These are phyloP conservation scores for Dermatemys mawii DNA, from an alignment of 2,113 vertebrate genomes.

Conservation along the genomic window DNA sequence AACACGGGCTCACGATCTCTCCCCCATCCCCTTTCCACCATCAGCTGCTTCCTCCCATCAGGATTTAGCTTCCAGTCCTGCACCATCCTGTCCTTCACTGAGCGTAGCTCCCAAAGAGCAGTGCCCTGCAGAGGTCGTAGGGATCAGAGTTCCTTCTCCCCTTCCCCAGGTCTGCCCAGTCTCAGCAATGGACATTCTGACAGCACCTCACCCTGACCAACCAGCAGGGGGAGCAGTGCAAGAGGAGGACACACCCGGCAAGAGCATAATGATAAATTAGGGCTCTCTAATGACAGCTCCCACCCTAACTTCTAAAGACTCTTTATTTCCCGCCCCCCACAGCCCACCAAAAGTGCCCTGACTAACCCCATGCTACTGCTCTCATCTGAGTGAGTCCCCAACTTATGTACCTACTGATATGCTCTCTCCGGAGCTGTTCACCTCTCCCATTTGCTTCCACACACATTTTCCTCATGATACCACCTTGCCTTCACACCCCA, in stretches of 20 bases:
- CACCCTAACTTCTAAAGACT: too few relatives aligned
- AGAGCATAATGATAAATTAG: too few relatives aligned
- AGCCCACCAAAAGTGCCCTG: not conserved
- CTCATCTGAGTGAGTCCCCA: not conserved
- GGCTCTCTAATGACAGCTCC: too few relatives aligned
- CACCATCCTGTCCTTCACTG: not conserved
- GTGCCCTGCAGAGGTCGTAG: not conserved
- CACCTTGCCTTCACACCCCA: accelerated
- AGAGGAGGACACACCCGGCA: too few relatives aligned
- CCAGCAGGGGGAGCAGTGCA: too few relatives aligned
- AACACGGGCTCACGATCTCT: not conserved
- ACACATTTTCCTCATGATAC: not conserved
- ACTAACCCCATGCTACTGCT: not conserved
- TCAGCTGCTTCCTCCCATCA: not conserved
- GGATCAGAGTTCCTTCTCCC: not conserved
- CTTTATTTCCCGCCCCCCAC: not conserved
- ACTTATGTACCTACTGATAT: not conserved
- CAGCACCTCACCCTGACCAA: too few relatives aligned
- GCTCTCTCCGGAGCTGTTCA: not conserved
- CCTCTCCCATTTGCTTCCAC: not conserved
- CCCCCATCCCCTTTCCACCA: not conserved
- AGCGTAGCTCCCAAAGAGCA: not conserved
- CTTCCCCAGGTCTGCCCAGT: not conserved
- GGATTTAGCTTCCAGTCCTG: not conserved
- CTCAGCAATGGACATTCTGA: too few relatives aligned